A percentile compares a stretch with the other conserved stretches of the same genome.
Conservation (phyloP, 2,113 vertebrate genomes). For the Panthera leo region DNA sequence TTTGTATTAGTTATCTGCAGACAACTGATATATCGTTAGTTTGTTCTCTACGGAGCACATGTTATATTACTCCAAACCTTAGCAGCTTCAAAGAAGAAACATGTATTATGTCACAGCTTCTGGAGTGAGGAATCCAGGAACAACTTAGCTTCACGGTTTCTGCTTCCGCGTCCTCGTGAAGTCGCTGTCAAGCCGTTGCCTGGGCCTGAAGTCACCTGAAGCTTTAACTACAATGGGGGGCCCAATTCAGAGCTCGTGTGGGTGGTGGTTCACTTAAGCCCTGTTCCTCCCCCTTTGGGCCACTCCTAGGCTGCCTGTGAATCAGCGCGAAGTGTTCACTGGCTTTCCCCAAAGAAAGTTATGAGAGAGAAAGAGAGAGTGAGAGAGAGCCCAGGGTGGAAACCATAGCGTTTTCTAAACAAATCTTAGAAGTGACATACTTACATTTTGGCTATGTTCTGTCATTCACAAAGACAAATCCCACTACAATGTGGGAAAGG, state of each 20-base stretch:
- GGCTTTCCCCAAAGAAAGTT: background rate
- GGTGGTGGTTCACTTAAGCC: no score
- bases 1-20: background rate
- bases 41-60: background rate
- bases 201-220: background rate
- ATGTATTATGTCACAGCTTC: background rate
- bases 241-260: background rate
- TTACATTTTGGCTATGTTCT: background rate
- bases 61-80: background rate
- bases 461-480: background rate
- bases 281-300: background rate
- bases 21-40: background rate
- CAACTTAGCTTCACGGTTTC: background rate
- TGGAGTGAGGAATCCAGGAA: background rate
- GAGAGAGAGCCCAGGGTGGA: background rate
- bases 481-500: no score
- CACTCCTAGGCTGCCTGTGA: background rate
- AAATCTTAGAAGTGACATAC: background rate
- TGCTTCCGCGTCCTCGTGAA: background rate
- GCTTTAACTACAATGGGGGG: background rate
- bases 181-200: background rate
- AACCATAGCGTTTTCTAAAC: background rate
- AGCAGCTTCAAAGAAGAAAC: background rate
- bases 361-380: background rate
- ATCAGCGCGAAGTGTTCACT: background rate